Base-by-base conservation (phyloP, 2,888 invertebrate species). In the Drosophila demipolita region DNA sequence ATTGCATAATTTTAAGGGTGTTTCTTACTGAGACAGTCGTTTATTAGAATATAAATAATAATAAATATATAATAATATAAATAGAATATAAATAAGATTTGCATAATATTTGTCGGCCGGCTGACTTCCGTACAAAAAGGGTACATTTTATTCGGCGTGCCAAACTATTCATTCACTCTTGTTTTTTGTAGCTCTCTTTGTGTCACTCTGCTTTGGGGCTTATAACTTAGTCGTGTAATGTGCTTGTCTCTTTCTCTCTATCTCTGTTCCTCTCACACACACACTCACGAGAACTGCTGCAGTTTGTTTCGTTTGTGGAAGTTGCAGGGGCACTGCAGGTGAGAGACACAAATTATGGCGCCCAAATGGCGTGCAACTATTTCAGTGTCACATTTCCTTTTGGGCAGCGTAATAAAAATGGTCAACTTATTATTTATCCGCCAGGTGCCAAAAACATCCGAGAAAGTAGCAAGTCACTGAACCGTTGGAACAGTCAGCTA, bases 141-240 rank as follows among this genome's bases (percentile, higher is more conserved):
- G 45, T 45, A 45, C 52, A 62, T 60, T 12, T 29, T 45, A 26
- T 59, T 57, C n/a, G 8, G 26, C 23, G 7, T 45, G 23, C 8
- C 23, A 23, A 23, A 23, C 8, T 8, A 45, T 23, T 45, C 23
- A 45, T 23, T 45, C 8, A 23, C 23, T 15, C 15, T 3, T 23
- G 4, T 45, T 23, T 69, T 50, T 60, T 58, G n/a, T 42, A 66
- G 9, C 12, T 40, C 32, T 36, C 29, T 58, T 54, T 42, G 48
- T 50, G 60, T 36, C 59, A 50, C 50, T 60, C 57, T 63, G 35
- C 65, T 63, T 54, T 50, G 49, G 38, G 75, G 75, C 71, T 80
- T 66, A 80, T 80, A 80, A 75, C 66, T 78, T 82, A 80, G 82
- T 82, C 54, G 82, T 80, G 82, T 66, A 60, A 52, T 58, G 33